Base-by-base conservation (phyloP, 2,888 invertebrate species). In the Mystacides longicornis region DNA sequence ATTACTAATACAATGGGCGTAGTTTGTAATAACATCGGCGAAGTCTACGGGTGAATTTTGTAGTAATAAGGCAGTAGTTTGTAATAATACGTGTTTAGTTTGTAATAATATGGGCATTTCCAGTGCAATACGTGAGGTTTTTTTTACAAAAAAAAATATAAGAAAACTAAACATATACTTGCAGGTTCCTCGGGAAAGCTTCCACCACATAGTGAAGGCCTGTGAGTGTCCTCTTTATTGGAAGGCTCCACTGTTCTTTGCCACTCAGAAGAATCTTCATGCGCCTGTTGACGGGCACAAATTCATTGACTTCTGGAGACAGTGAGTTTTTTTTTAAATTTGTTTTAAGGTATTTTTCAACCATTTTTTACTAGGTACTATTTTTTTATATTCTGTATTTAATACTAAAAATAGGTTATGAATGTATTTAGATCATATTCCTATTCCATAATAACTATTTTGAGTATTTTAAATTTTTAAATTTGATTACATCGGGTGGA, bases 141-240 rank as follows among this genome's bases (percentile, higher is more conserved):
- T n/a, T n/a, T n/a, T n/a, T n/a, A n/a, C n/a, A n/a, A n/a, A n/a
- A n/a, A n/a, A n/a, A n/a, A 27, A 27, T 27, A 27, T 27, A 27
- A 11, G 27, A 27, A 27, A 27, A 11, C 11, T 27, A 27, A 27
- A 5, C 7, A 27, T 27, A 4, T 37, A 3, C 14, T 37, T 37
- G 0, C 71, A 77, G 77, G 77, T 82, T 57, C 78, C 81, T 51
- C 76, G 81, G 58, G 81, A 81, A 59, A 81, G 81, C 64, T 81
- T 86, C 71, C 83, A 85, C 64, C 80, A 75, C 68, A 82, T 86
- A 65, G 79, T 86, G 37, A 83, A 93, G 79, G 89, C 93, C 23
- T 93, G 93, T 72, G 91, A 92, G 63, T 79, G 96, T 64, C 94
- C 98, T 11, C 80, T 95, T 55, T 99, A 97, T 75, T 98, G 97